Conservation (phyloP, 1,140 invertebrate genomes). For the Cotesia vestalis region DNA sequence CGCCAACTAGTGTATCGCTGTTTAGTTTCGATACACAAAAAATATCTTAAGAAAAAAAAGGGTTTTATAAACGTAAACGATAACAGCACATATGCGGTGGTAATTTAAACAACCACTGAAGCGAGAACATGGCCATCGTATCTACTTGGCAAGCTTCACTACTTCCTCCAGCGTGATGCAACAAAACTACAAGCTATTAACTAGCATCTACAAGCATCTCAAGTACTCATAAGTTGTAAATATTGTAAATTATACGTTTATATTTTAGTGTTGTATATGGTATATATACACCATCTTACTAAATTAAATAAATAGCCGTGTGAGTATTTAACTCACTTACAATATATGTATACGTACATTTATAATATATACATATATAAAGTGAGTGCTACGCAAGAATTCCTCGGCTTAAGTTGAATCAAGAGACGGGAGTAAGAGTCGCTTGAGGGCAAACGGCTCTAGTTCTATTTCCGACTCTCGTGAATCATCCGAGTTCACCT, state of each 20-base stretch:
- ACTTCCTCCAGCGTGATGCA: constrained; percentile 6
- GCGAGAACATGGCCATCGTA: neutral
- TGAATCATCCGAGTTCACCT: constrained; percentile 62
- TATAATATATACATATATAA: neutral
- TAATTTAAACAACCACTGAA: constrained; percentile 13
- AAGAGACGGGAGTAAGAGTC: constrained; percentile 47
- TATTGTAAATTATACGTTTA: constrained; percentile 6
- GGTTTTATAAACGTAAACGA: neutral
- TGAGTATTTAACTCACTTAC: constrained; percentile 21
- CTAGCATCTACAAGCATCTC: neutral
- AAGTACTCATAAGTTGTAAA: neutral
- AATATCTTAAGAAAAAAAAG: constrained; percentile 3
- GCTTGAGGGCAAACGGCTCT: constrained; percentile 49
- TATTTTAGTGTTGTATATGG: neutral
- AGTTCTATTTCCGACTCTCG: constrained; percentile 63
- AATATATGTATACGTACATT: constrained; percentile 4
- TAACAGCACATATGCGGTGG: neutral
- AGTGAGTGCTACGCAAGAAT: constrained; percentile 12
- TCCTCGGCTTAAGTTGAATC: constrained; percentile 43
- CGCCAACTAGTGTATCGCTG: constrained; percentile 8
- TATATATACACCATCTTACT: neutral
- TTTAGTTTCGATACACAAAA: constrained; percentile 5
- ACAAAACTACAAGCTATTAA: constrained; percentile 7
- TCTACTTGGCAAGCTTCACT: constrained; percentile 3
- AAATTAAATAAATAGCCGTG: neutral